Base-by-base conservation (phyloP, 2,888 invertebrate genomes). In the Oscheius sp. region DNA sequence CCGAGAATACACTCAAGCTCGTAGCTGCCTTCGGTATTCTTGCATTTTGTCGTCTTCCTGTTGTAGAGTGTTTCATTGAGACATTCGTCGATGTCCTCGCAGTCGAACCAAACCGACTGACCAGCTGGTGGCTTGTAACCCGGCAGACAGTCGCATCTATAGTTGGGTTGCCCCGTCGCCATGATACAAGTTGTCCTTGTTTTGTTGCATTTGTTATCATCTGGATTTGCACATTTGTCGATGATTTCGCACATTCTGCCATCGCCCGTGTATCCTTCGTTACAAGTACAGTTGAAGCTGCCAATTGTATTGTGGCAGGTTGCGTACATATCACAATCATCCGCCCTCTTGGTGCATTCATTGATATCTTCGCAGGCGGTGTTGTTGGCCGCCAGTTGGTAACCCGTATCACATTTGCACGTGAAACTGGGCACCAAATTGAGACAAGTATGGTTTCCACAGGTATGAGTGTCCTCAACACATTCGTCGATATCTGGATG, bases 31-130 rank as follows among this genome's bases (percentile, higher is more conserved):
- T 16, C n/a, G 35, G 35, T 35, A 18, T 72, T 58, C 29, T 35
- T 58, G 46, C 72, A 72, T 0, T 9, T n/a, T 12, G 66, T 66
- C 2, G 55, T 64, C 16, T 7, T 21, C 25, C 6, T 13, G 18
- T 72, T 66, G 43, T 45, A 72, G 5, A 29, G 7, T 1, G 56
- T n/a, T 16, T 3, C 23, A 3, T 72, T 35, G 3, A 29, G n/a
- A 25, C 72, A 72, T 49, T 72, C 72, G 18, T 66, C 23, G 9
- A 56, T 72, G 29, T 72, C 72, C 61, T 61, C 71, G 41, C 71
- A 71, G 35, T 13, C 16, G 25, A 52, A 49, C 21, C 23, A 23
- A 16, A 25, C 59, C n/a, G 71, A 71, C 46, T 71, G 71, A 41
- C 71, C 71, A 16, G 56, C 45, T 13, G 72, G 66, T n/a, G n/a